Conservation (phyloP, 2,888 invertebrate species). For the Empis livida region DNA sequence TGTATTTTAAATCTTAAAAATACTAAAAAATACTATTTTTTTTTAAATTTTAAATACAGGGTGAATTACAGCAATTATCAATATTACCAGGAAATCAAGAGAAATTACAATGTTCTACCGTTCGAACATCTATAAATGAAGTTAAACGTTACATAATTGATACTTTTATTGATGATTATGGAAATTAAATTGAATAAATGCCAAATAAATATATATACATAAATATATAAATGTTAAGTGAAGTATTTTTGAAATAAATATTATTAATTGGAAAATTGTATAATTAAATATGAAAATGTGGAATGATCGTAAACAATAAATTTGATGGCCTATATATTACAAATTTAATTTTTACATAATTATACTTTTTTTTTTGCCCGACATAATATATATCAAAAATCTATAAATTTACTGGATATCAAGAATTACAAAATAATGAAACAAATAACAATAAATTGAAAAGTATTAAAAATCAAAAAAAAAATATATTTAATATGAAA, state of each 20-base stretch:
- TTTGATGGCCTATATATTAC: slow-evolving; percentile 11
- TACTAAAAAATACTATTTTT: neutral
- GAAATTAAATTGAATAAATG: slow-evolving; percentile 20
- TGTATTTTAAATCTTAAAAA: too few relatives aligned
- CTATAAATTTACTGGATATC: too few relatives aligned
- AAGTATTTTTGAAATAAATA: too few relatives aligned
- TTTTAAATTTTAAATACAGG: slow-evolving; percentile 18
- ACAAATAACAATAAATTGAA: too few relatives aligned
- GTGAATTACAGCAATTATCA: slow-evolving; percentile 31
- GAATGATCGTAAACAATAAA: slow-evolving; percentile 11
- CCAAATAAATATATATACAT: neutral
- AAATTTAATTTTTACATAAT: too few relatives aligned
- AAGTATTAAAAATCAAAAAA: too few relatives aligned
- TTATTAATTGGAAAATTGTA: too few relatives aligned
- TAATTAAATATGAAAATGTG: neutral
- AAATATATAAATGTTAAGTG: too few relatives aligned
- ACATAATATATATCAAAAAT: too few relatives aligned
- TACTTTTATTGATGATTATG: slow-evolving; percentile 35
- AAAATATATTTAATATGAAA: too few relatives aligned
- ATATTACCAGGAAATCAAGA: slow-evolving; percentile 32
- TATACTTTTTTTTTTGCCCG: too few relatives aligned
- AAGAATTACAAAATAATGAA: too few relatives aligned
- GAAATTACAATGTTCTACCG: slow-evolving; percentile 31
- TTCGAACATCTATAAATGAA: slow-evolving; percentile 33
- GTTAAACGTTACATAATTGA: slow-evolving; percentile 35